Conservation (phyloP, 2,797 vertebrate genomes). For the Dendrocincla tyrannina region DNA sequence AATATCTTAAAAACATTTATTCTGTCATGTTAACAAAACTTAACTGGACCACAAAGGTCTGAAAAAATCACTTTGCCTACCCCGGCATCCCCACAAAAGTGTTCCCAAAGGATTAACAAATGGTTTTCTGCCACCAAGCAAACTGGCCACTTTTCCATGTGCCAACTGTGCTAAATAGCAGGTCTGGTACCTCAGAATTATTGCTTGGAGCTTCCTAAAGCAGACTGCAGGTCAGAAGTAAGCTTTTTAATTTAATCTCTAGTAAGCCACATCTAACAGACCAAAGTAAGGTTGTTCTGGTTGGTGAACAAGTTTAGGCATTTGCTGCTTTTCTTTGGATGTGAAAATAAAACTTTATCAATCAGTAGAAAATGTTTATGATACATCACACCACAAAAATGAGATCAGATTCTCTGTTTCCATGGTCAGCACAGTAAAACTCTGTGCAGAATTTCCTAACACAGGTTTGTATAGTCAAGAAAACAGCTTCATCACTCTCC, state of each 20-base stretch:
- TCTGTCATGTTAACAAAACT: not conserved
- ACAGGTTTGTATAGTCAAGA: not conserved
- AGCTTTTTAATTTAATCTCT: not conserved
- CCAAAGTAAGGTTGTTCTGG: not conserved
- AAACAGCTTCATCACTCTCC: not conserved
- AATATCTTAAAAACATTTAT: not conserved
- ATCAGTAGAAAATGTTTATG: not conserved
- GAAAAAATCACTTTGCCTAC: not conserved
- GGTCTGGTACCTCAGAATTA: not conserved
- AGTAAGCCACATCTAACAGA: not conserved
- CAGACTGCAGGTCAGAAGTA: not conserved
- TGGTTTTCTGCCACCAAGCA: not conserved
- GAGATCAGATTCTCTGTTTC: not conserved
- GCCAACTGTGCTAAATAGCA: not conserved
- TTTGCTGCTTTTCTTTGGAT: not conserved
- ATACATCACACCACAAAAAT: not conserved
- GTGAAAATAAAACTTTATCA: conserved; percentile 16
- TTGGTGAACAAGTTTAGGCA: not conserved
- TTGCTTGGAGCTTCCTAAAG: not conserved
- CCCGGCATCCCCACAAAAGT: not conserved
- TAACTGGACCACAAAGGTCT: not conserved
- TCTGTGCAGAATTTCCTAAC: not conserved
- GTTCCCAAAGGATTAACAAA: not conserved
- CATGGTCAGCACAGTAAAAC: not conserved
- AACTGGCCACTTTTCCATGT: not conserved